Evolutionary conservation across 1,140 invertebrate genomes (phyloP).

Genomic region (Thrips palmi): DNA sequence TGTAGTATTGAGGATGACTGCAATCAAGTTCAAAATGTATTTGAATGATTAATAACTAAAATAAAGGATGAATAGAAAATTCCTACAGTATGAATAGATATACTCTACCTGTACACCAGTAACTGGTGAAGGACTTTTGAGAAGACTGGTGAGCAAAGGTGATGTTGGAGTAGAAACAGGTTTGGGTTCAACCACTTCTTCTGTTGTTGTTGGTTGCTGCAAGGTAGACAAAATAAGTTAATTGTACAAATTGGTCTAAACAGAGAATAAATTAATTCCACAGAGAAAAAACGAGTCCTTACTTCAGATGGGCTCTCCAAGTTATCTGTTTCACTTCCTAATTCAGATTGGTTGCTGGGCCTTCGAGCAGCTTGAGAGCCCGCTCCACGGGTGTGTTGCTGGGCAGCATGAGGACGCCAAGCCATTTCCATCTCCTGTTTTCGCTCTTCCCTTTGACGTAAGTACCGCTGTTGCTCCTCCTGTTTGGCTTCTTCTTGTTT

Average conservation of each 20-base stretch:
- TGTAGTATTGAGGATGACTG: slow-evolving; percentile 26
- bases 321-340: slow-evolving; percentile 18
- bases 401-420: slow-evolving; percentile 26
- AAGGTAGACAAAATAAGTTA: neutral
- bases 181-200: slow-evolving; percentile 20
- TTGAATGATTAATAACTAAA: neutral
- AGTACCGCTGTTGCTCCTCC: slow-evolving; percentile 38
- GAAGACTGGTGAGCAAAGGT: slow-evolving; percentile 59
- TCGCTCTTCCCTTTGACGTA: slow-evolving; percentile 47
- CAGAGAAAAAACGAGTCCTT: neutral
- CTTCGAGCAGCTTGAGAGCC: slow-evolving; percentile 20
- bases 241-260: neutral
- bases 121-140: slow-evolving; percentile 45
- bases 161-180: slow-evolving; percentile 26
- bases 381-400: slow-evolving; percentile 10
- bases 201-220: too few species aligned
- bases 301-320: neutral
- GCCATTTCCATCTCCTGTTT: slow-evolving; percentile 33
- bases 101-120: too few species aligned
- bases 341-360: slow-evolving; percentile 17
- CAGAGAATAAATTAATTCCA: neutral
- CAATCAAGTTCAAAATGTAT: neutral
- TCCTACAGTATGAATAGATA: too few species aligned
- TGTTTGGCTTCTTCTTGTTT: slow-evolving; percentile 43
- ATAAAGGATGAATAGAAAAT: neutral